A percentile compares a stretch with the other conserved stretches of the same genome.
These are phyloP conservation scores for Sarcophaga caerulescens DNA, from an alignment of 2,888 invertebrate genomes.

Conservation along the genomic window DNA sequence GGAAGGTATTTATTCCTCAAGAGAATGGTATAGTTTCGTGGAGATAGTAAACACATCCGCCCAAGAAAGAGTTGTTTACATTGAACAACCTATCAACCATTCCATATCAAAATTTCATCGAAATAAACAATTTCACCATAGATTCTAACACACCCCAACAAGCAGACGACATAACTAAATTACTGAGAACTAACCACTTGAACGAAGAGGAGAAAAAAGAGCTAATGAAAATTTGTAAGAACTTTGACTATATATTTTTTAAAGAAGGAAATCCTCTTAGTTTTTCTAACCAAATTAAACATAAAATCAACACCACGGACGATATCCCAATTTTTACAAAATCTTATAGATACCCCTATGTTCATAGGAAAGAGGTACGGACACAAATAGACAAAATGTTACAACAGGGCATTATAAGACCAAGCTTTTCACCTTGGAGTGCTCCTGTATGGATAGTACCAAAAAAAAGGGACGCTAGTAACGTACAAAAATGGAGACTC, in stretches of 20 bases:
- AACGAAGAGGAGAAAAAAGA: constrained; percentile 12
- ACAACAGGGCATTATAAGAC: constrained; percentile 43
- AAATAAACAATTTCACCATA: constrained; percentile 54
- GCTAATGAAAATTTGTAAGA: constrained; percentile 33
- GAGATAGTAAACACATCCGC: constrained; percentile 48
- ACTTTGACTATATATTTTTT: constrained; percentile 37
- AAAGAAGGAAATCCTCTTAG: constrained; percentile 37
- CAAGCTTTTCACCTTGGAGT: constrained; percentile 36
- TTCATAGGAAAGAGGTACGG: constrained; percentile 71
- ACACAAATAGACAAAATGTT: constrained; percentile 68
- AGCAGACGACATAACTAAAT: constrained; percentile 5
- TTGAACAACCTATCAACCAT: constrained; percentile 59
- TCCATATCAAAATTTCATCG: constrained; percentile 39
- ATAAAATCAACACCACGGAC: constrained; percentile 64
- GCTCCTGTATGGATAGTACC: constrained; percentile 33
- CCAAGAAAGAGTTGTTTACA: constrained; percentile 41
- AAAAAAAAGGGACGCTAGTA: constrained; percentile 9
- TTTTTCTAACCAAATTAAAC: constrained; percentile 53
- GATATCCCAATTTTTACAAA: constrained; percentile 65
- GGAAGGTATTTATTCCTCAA: constrained; percentile 51
- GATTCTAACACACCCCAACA: constrained; percentile 13
- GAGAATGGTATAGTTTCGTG: constrained; percentile 49
- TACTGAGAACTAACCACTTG: constrained; percentile 18
- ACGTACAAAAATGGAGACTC: constrained; percentile 39
- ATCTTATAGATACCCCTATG: constrained; percentile 67